Evolutionary conservation across 2,113 vertebrate genomes (phyloP).

Genomic region (Dissostichus mawsoni): DNA sequence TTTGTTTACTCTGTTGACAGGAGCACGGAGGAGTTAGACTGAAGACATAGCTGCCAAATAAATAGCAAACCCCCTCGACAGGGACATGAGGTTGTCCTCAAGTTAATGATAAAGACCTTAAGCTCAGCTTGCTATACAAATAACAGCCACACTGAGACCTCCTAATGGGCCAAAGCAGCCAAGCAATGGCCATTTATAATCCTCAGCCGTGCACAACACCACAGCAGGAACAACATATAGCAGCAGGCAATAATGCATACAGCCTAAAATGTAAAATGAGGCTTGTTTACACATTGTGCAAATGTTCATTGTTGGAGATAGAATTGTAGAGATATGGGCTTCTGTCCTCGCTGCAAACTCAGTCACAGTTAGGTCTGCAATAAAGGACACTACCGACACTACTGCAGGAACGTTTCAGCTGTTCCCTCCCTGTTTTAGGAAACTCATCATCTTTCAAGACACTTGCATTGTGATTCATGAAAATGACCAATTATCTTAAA

Average conservation of each 20-base stretch:
- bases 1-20: slow-evolving; percentile 28
- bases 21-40: background rate
- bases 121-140: slow-evolving; percentile 35
- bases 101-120: slow-evolving; percentile 49
- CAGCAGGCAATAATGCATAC: slow-evolving; percentile 9
- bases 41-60: slow-evolving; percentile 12
- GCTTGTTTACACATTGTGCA: slow-evolving; percentile 1
- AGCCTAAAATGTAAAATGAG: background rate
- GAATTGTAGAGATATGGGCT: background rate
- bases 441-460: background rate
- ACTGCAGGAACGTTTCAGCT: background rate
- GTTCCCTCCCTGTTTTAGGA: background rate
- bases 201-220: background rate
- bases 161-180: slow-evolving; percentile 28
- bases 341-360: background rate
- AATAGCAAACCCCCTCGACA: slow-evolving; percentile 1
- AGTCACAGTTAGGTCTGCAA: background rate
- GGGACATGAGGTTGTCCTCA: slow-evolving; percentile 22
- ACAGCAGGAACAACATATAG: slow-evolving; percentile 8
- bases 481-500: background rate
- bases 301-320: background rate
- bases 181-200: slow-evolving; percentile 16
- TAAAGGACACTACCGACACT: background rate
- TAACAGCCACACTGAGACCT: slow-evolving; percentile 42
- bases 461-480: slow-evolving; percentile 1